Evolutionary conservation across 2,113 vertebrate genomes (phyloP), one percentile per base, ranked within the genome.

Genomic region (Ibidorhyncha struthersii): DNA sequence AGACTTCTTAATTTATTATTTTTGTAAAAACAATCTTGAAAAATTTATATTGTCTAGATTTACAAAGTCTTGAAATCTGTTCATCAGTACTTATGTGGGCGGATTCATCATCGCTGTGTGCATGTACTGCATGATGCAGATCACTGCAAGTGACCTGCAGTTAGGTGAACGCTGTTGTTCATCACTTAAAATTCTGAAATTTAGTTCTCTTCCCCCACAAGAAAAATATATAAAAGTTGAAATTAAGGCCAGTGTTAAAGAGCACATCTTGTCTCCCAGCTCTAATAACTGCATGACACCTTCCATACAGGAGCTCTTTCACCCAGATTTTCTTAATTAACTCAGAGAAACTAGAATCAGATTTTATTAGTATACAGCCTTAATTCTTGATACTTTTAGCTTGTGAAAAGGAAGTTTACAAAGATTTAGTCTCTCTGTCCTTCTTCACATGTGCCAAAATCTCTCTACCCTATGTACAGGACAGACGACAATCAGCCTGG

Each of bases 1-100:
- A 88, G 53, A 93, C 14, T 71, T 94, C 23, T 69, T 45, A 61
- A 53, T 50, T 93, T 47, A 82, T 55, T 71, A 52, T 66, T 90
- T 94, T 59, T 77, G 53, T 94, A 94, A 95, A 96, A 95, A 96
- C 16, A 6, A 81, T 77, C 36, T 81, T 63, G 79, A 95, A 96
- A 88, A 91, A 41, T 90, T 81, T 70, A 59, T 87, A 90, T 14
- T 80, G 67, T 45, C 88, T 88, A 78, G 53, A 86, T 82, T 87
- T 91, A 97, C 78, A 86, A 47, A 93, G 41, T 82, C 71, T 47
- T 93, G 38, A 52, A 38, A 29, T 30, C 34, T 52, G 43, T 66
- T 90, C 63, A 95, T 77, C 27, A 26, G 79, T 93, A 80, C 52
- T 84, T 85, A 82, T 15, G 62, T 56, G 86, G 86, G 94, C 47